These are phyloP conservation scores for Graptemys geographica DNA, from an alignment of 2,797 vertebrate genomes.

Conservation along the genomic window DNA sequence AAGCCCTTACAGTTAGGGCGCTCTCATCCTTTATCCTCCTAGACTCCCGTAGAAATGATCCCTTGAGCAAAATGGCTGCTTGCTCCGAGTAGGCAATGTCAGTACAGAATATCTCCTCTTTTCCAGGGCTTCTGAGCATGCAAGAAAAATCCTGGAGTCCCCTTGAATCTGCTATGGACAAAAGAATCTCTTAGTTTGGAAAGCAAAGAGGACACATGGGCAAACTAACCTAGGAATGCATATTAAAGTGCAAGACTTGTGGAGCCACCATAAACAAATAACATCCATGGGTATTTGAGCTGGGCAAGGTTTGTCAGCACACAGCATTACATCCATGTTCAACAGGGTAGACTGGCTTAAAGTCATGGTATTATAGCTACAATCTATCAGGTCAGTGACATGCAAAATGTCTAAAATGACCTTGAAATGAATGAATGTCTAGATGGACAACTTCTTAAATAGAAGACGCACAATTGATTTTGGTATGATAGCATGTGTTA, in stretches of 20 bases:
- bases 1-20: slow-evolving; percentile 83
- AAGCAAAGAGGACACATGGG: not conserved
- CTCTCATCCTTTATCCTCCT: slow-evolving; percentile 82
- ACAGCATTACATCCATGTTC: not conserved
- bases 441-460: not conserved
- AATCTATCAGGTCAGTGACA: not conserved
- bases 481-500: not conserved
- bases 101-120: slow-evolving; percentile 86
- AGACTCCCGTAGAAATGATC: slow-evolving; percentile 71
- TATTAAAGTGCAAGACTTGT: not conserved
- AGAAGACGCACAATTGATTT: not conserved
- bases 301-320: rapidly evolving
- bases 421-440: not conserved
- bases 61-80: slow-evolving; percentile 85
- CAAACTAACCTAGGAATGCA: not conserved
- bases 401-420: rapidly evolving
- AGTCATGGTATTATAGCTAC: not conserved
- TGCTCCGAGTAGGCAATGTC: slow-evolving; percentile 92
- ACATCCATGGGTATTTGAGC: not conserved
- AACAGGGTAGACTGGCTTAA: rapidly evolving
- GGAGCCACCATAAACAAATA: rapidly evolving
- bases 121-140: slow-evolving; percentile 38
- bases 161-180: slow-evolving; percentile 26
- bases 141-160: slow-evolving; percentile 51
- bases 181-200: not conserved